Evolutionary conservation across 2,113 vertebrate genomes (phyloP).

Genomic region (Cervus canadensis): DNA sequence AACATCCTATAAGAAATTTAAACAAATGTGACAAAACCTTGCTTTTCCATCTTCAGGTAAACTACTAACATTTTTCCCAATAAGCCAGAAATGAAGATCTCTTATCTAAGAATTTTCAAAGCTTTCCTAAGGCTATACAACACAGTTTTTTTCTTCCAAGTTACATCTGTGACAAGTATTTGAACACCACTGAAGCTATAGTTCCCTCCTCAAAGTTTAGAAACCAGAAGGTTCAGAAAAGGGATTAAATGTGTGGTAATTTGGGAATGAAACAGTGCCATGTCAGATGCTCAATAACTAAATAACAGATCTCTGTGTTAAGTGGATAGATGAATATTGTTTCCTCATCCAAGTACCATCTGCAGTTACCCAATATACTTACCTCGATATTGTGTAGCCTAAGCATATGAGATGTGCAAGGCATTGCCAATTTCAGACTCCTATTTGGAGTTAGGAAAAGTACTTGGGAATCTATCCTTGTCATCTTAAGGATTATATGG

Average conservation of each 20-base stretch:
- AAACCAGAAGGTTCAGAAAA: background rate
- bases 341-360: background rate
- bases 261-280: background rate
- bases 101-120: constrained; percentile 1
- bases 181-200: background rate
- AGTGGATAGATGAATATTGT: background rate
- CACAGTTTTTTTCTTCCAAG: background rate
- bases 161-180: background rate
- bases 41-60: background rate
- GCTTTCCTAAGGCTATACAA: background rate
- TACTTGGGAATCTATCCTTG: background rate
- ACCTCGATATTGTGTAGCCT: background rate
- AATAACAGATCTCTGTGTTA: background rate
- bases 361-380: background rate
- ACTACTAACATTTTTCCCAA: background rate
- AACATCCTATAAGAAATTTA: background rate
- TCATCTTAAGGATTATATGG: background rate
- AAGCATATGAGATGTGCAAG: background rate
- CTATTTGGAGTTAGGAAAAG: background rate
- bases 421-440: background rate
- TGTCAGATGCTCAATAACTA: background rate
- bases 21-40: background rate
- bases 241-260: background rate
- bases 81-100: background rate
- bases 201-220: background rate